These are phyloP conservation scores for Clarias gariepinus DNA, from an alignment of 2,113 vertebrate genomes.

Conservation along the genomic window DNA sequence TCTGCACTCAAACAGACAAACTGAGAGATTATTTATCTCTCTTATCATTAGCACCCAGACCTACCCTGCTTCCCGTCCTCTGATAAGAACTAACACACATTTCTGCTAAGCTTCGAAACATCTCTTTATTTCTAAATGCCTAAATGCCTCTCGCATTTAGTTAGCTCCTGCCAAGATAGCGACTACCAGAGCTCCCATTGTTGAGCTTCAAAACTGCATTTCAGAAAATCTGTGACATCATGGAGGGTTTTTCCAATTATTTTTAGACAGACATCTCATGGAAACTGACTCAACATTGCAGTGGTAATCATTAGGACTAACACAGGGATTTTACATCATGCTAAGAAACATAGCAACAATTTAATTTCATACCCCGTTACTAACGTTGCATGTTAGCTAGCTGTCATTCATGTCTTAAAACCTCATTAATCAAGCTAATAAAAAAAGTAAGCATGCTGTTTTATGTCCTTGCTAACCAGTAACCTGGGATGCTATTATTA, in stretches of 20 bases:
- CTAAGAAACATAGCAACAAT: background rate
- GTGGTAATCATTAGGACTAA: background rate
- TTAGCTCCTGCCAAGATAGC: no score
- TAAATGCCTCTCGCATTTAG: background rate
- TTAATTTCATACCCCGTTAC: background rate
- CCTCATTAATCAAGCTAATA: no score
- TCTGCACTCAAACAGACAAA: conserved; percentile 5
- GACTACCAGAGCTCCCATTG: no score
- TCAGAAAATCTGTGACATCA: no score
- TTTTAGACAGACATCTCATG: background rate
- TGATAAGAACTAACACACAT: conserved; percentile 2
- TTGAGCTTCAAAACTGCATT: no score
- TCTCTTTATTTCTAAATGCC: conserved; percentile 11
- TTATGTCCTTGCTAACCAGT: background rate
- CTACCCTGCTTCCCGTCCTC: conserved; percentile 9
- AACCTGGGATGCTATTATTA: background rate
- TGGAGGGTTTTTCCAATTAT: no score
- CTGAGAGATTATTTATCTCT: conserved; percentile 25
- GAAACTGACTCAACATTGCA: background rate
- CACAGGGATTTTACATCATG: background rate
- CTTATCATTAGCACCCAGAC: conserved; percentile 20
- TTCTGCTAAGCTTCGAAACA: background rate
- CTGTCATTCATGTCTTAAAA: background rate
- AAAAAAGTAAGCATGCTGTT: no score
- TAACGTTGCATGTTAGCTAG: background rate